Base-by-base conservation (phyloP, 2,113 vertebrate species). In the Trogon surrucura region DNA sequence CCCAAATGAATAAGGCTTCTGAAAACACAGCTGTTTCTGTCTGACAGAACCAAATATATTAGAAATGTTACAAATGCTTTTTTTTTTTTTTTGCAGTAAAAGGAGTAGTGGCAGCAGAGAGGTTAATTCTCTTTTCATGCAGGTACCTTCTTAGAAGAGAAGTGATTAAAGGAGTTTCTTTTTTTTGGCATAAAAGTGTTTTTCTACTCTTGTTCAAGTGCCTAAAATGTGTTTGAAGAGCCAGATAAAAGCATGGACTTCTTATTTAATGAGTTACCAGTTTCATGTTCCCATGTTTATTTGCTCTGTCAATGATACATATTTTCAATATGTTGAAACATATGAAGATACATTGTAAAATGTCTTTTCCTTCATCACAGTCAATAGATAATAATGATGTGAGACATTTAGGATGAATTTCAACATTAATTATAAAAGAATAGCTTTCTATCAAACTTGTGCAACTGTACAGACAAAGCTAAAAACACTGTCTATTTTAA, bases 211-310 rank as follows among this genome's bases (percentile, higher is more conserved):
- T 81, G 82, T 81, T 96, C 92, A 96, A 97, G 96, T 95, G 80
- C 85, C 75, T 97, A 96, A 97, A 97, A 96, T 94, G 75, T 90
- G 85, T 96, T 97, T 96, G 95, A 97, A 97, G 95, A 96, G 69
- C 38, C 69, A 94, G 93, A 97, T 97, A 93, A 96, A 97, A 97
- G 93, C 90, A 57, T 51, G 30, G 90, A 83, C 57, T 92, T 84
- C 53, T 93, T 95, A 91, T 94, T 96, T 96, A 96, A 97, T 94
- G 92, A 97, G 72, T 95, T 94, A 93, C 77, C 79, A 62, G 88
- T 85, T 91, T 66, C 56, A 80, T 60, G 75, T 91, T 88, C 67
- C 47, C 78, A 48, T 91, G 82, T 97, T 97, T 96, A 93, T 95
- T 96, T 94, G 75, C 53, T 95, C 90, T 94, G 38, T 90, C 85